These are phyloP conservation scores for Tyria jacobaeae DNA, from an alignment of 2,888 invertebrate species.

Conservation along the genomic window DNA sequence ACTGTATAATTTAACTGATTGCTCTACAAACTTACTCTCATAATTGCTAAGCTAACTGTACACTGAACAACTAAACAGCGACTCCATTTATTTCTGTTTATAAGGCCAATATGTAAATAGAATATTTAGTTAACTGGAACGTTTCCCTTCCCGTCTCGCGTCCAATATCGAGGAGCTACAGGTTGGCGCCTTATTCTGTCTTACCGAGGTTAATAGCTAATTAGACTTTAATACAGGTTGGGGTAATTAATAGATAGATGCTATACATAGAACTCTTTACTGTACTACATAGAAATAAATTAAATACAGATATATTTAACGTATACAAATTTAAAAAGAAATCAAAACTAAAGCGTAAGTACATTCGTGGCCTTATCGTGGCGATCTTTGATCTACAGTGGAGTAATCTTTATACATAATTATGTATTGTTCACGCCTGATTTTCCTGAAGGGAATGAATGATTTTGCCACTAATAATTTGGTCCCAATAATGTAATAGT, in stretches of 20 bases:
- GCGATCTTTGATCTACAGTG: no score
- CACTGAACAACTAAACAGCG: conserved; percentile 12
- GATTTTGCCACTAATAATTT: no score
- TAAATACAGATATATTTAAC: no score
- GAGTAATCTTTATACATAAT: no score
- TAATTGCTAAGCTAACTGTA: conserved; percentile 16
- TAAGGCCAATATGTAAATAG: conserved; percentile 62
- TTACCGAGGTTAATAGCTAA: conserved; percentile 8
- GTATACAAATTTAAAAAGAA: no score
- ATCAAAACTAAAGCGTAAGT: no score
- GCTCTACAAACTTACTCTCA: background rate
- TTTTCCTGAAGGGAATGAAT: no score
- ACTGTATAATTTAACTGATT: background rate
- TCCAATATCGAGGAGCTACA: conserved; percentile 52
- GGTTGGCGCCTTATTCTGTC: conserved; percentile 51
- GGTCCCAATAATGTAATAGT: no score
- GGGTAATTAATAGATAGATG: background rate
- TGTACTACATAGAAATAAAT: no score
- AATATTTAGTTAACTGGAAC: conserved; percentile 59
- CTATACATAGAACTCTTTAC: no score
- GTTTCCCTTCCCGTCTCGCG: conserved; percentile 53
- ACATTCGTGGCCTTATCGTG: no score
- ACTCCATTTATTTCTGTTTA: conserved; percentile 51
- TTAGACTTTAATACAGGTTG: background rate
- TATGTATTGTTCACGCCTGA: no score